Percentiles rank a stretch among this genome's conserved stretches.
Evolutionary conservation across 1,140 invertebrate genomes (phyloP).

Genomic region (Meloidogyne hapla): DNA sequence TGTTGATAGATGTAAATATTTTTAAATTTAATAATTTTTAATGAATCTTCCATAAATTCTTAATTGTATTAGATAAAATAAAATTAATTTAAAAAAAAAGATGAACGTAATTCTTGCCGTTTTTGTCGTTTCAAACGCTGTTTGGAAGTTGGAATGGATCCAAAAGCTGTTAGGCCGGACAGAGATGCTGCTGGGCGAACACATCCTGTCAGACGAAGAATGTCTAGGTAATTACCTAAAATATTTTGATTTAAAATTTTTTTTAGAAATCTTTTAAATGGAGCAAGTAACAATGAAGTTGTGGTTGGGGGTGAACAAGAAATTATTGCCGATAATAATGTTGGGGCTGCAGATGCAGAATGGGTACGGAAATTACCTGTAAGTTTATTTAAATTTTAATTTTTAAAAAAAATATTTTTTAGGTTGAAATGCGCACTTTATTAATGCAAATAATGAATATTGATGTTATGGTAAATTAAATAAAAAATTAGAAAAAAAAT

Average conservation of each 20-base stretch:
- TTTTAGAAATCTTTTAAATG: conserved; percentile 15
- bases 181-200: conserved; percentile 60
- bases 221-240: conserved; percentile 15
- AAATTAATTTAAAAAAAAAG: conserved; percentile 17
- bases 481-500: background rate
- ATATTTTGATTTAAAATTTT: background rate
- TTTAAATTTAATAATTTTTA: conserved; percentile 13
- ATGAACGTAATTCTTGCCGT: conserved; percentile 62
- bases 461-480: conserved; percentile 51
- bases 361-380: conserved; percentile 60
- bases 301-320: conserved; percentile 14
- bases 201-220: conserved; percentile 57
- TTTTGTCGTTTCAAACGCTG: conserved; percentile 64
- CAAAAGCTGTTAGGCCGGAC: conserved; percentile 60
- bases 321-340: background rate
- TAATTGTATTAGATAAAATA: too few species aligned
- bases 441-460: conserved; percentile 63
- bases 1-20: conserved; percentile 59
- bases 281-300: conserved; percentile 7
- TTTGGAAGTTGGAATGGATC: conserved; percentile 63
- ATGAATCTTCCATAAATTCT: too few species aligned
- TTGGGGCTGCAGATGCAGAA: conserved; percentile 43
- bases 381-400: background rate
- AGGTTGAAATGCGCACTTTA: conserved; percentile 59
- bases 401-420: background rate